Conservation (phyloP, 2,113 vertebrate genomes). For the Ancistrus triradiatus region DNA sequence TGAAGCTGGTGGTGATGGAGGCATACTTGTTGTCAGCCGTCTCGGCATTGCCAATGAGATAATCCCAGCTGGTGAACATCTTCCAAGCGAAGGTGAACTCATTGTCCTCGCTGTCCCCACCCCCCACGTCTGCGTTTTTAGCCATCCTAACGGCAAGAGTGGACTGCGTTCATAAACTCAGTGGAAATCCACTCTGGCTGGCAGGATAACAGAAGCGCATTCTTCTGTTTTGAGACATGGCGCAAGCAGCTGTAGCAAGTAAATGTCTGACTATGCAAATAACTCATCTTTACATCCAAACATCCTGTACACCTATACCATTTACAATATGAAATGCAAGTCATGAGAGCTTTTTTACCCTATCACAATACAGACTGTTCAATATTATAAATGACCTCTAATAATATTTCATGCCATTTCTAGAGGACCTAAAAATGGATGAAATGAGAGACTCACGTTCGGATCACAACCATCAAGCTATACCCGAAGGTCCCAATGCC, state of each 20-base stretch:
- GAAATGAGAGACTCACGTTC: slow-evolving; percentile 82
- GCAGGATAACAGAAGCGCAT: slow-evolving; percentile 52
- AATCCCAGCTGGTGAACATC: slow-evolving; percentile 99
- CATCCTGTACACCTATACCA: too few species aligned
- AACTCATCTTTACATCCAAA: too few species aligned
- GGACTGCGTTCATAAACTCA: slow-evolving; percentile 36
- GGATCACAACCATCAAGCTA: slow-evolving; percentile 94
- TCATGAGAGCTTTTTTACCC: too few species aligned
- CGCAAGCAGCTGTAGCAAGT: slow-evolving; percentile 10
- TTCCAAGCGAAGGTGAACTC: slow-evolving; percentile 96
- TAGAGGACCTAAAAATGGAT: slow-evolving; percentile 41
- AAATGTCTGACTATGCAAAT: neutral
- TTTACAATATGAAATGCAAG: too few species aligned
- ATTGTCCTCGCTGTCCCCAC: slow-evolving; percentile 79
- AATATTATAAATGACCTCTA: neutral
- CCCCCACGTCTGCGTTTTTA: slow-evolving; percentile 84
- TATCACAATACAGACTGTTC: neutral
- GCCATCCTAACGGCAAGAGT: slow-evolving; percentile 81
- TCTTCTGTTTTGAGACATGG: slow-evolving; percentile 29
- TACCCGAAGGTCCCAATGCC: slow-evolving; percentile 92
- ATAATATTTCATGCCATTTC: slow-evolving; percentile 45
- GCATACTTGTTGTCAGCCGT: slow-evolving; percentile 95
- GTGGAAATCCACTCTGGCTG: slow-evolving; percentile 45
- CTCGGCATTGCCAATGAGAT: slow-evolving; percentile 94
- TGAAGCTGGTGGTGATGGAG: slow-evolving; percentile 97